Conservation (phyloP, 2,797 vertebrate genomes). For the Protosalanx chinensis region DNA sequence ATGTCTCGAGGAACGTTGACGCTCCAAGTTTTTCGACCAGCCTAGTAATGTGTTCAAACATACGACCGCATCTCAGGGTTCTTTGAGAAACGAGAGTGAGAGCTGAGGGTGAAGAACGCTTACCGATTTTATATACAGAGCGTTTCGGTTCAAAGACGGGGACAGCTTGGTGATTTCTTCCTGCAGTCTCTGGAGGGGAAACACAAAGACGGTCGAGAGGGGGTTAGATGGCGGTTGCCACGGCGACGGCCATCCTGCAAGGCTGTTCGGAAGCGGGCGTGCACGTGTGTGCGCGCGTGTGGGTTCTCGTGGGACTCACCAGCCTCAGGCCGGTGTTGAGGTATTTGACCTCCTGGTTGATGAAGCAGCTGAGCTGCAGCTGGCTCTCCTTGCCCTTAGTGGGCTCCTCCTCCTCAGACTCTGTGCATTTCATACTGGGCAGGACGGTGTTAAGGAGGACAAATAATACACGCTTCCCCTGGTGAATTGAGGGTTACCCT, state of each 20-base stretch:
- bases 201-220: conserved; percentile 18
- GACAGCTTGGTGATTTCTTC: conserved; percentile 98
- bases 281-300: neutral
- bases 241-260: conserved; percentile 8
- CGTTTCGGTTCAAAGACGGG: conserved; percentile 91
- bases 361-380: conserved; percentile 97
- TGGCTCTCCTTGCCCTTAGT: conserved; percentile 94
- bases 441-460: conserved; percentile 70
- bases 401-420: conserved; percentile 92
- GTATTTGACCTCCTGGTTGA: conserved; percentile 99
- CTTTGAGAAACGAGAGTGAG: too few species aligned
- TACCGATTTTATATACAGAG: conserved; percentile 97
- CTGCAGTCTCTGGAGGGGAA: conserved; percentile 83
- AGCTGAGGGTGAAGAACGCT: conserved; percentile 51
- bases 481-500: neutral
- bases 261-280: neutral
- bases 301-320: conserved; percentile 70
- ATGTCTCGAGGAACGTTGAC: too few species aligned
- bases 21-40: too few species aligned
- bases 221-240: conserved; percentile 12
- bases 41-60: too few species aligned
- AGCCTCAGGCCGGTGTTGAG: conserved; percentile 93
- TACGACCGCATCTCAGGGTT: too few species aligned
- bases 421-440: conserved; percentile 96
- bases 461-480: neutral